These are phyloP conservation scores for Bombus huntii DNA, from an alignment of 1,140 invertebrate genomes.

Conservation along the genomic window DNA sequence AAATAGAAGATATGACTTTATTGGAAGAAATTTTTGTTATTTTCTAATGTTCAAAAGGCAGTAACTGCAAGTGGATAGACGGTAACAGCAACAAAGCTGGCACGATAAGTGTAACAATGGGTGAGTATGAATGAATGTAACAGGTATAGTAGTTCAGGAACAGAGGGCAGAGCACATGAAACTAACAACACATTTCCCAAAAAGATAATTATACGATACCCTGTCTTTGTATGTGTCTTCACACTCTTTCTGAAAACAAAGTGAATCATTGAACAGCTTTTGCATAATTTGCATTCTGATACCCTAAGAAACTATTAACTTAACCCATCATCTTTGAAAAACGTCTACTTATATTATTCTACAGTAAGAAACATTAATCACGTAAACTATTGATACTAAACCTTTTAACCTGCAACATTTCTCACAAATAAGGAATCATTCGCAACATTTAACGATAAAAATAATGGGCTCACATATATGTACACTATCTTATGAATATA, in stretches of 20 bases:
- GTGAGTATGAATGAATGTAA: constrained; percentile 76
- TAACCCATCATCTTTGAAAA: constrained; percentile 35
- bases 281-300: constrained; percentile 31
- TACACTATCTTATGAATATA: constrained; percentile 1
- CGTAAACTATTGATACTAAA: constrained; percentile 27
- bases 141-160: constrained; percentile 74
- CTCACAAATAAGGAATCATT: constrained; percentile 35
- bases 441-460: constrained; percentile 15
- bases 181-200: constrained; percentile 82
- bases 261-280: constrained; percentile 79
- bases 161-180: constrained; percentile 80
- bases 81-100: constrained; percentile 77
- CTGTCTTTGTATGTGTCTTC: constrained; percentile 91
- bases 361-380: constrained; percentile 20
- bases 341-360: constrained; percentile 30
- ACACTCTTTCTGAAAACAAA: constrained; percentile 91
- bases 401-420: constrained; percentile 34
- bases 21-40: constrained; percentile 31
- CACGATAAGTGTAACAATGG: constrained; percentile 72
- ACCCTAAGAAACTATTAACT: constrained; percentile 60
- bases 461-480: constrained; percentile 48
- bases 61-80: constrained; percentile 68
- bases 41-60: constrained; percentile 17
- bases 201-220: constrained; percentile 87
- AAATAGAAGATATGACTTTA: constrained; percentile 11